Evolutionary conservation across 2,797 vertebrate species (phyloP).

Genomic region (Phataginus tetradactyla): DNA sequence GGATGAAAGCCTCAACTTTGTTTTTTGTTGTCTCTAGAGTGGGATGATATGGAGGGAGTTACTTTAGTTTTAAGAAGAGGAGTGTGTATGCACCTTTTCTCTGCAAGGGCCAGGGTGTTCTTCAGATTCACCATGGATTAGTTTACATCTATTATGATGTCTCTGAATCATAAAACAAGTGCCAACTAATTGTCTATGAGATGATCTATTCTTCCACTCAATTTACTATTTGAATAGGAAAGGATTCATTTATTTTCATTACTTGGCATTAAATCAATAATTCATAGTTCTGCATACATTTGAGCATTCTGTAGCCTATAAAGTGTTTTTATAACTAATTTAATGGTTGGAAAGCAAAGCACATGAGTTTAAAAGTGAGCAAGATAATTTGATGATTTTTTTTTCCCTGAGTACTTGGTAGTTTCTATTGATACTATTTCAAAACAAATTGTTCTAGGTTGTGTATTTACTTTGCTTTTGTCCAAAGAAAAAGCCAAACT

Average conservation of each 20-base stretch:
- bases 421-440: slow-evolving; percentile 60
- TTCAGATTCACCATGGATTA: slow-evolving; percentile 57
- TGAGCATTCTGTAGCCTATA: slow-evolving; percentile 68
- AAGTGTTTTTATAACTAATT: slow-evolving; percentile 71
- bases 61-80: not conserved
- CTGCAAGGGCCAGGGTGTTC: slow-evolving; percentile 58
- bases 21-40: slow-evolving; percentile 27
- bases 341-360: slow-evolving; percentile 75
- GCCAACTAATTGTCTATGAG: slow-evolving; percentile 71
- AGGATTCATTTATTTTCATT: slow-evolving; percentile 67
- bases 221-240: slow-evolving; percentile 64
- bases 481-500: slow-evolving; percentile 67
- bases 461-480: slow-evolving; percentile 66
- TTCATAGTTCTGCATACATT: slow-evolving; percentile 67
- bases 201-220: slow-evolving; percentile 54
- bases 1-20: slow-evolving; percentile 34
- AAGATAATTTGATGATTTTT: slow-evolving; percentile 62
- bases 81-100: not conserved
- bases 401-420: slow-evolving; percentile 50
- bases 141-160: slow-evolving; percentile 63
- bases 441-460: slow-evolving; percentile 66
- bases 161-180: slow-evolving; percentile 67
- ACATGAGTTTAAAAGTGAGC: slow-evolving; percentile 74
- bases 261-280: slow-evolving; percentile 54
- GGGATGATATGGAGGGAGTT: not conserved